Evolutionary conservation across 2,888 invertebrate species (phyloP), one percentile per base, ranked within the genome.

Genomic region (Dynastes maya): DNA sequence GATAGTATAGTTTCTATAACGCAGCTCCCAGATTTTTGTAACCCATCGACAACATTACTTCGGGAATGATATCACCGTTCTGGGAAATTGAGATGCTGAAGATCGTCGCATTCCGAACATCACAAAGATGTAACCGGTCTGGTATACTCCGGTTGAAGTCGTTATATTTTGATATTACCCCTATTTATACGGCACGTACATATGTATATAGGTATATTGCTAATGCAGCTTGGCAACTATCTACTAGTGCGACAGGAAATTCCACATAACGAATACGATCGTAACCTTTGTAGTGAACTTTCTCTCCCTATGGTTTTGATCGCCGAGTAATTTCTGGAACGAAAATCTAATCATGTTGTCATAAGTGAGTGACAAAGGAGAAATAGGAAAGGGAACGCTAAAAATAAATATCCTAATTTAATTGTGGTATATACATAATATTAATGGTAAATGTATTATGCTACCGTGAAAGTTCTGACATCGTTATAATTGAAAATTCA

Each of bases 71-170:
- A 74, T 74, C 61, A 74, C 29, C 72, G 40, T 74, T 74, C 72
- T 16, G 72, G 61, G 72, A 74, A 74, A 74, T 74, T 74, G 72
- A 61, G 72, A 63, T 74, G 58, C 72, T 27, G 61, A 63, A 29
- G 72, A 49, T 63, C 72, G 49, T 27, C 55, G 55, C 40, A 16
- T 22, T 32, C n/a, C 2, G 55, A 58, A 16, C 55, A 27, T 58
- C 55, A 58, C 55, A 51, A 29, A 68, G 22, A 68, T 27, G 27
- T 51, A 68, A 51, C 68, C 27, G 68, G 29, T 51, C 29, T 27
- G 22, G 55, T 51, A 53, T 37, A 55, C 45, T 45, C 40, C 61
- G 37, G 13, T 61, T 55, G 32, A 27, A 72, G 13, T 61, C 72
- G 55, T 71, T 70, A 72, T 58, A 58, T 72, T 74, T 27, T 61